phyloP scores from a whole-genome alignment of 2,113 vertebrate genomes.

The Tetrao urogallus region DNA sequence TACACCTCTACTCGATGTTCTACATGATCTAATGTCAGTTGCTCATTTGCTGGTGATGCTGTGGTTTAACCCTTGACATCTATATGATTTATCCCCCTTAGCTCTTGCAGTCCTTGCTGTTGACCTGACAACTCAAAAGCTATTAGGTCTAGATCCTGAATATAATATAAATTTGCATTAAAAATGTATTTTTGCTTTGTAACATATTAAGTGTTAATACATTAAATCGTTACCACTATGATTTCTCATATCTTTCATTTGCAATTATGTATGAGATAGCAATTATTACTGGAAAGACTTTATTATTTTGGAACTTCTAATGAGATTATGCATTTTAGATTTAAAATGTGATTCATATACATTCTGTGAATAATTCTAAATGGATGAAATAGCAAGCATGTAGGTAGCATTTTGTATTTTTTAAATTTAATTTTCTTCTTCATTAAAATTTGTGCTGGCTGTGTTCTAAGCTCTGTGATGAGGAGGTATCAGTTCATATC shows the following conservation, averaged over 20 bases:
- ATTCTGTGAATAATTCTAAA: conserved; percentile 2
- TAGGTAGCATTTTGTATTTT: background rate
- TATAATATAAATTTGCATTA: background rate
- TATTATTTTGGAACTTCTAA: background rate
- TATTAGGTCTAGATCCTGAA: background rate
- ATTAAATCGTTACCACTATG: background rate
- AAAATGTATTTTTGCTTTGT: background rate
- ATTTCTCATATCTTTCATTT: background rate
- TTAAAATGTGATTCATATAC: background rate
- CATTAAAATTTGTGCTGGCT: conserved; percentile 47
- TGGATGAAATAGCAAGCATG: background rate
- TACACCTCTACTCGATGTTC: too few relatives aligned
- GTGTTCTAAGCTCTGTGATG: conserved; percentile 29
- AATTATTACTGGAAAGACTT: background rate
- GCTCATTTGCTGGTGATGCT: background rate
- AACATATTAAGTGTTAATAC: background rate
- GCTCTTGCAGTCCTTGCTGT: background rate
- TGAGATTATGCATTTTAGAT: background rate
- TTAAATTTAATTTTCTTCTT: conserved; percentile 53
- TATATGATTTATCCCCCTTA: background rate
- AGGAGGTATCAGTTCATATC: conserved; percentile 34
- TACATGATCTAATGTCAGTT: background rate
- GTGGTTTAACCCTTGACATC: background rate
- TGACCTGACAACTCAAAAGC: background rate
- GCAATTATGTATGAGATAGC: background rate